These are phyloP conservation scores for Tarsius wallacei DNA, from an alignment of 2,797 vertebrate genomes.

Conservation along the genomic window DNA sequence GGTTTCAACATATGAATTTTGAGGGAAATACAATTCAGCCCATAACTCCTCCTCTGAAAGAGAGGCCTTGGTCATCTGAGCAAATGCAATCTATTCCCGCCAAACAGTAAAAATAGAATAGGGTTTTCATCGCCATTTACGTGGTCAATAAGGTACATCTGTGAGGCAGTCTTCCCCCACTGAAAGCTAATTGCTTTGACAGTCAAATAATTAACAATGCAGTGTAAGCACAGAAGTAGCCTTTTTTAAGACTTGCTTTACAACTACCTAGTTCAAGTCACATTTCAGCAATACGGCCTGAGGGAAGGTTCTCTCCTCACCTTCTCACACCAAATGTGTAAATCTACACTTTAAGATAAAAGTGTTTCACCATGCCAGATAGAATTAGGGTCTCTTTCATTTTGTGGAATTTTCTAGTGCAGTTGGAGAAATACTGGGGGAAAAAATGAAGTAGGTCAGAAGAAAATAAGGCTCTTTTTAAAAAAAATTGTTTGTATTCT, in stretches of 20 bases:
- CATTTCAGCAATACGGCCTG: background rate
- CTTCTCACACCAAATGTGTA: background rate
- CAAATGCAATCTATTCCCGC: background rate
- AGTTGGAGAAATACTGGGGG: background rate
- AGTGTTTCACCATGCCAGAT: background rate
- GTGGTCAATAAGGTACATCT: background rate
- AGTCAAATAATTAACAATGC: background rate
- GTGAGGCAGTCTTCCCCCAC: background rate
- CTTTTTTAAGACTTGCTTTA: background rate
- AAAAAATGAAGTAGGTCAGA: background rate
- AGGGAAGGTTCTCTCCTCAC: background rate
- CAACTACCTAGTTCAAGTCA: background rate
- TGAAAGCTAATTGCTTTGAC: background rate
- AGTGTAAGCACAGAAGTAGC: background rate
- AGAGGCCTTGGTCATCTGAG: background rate
- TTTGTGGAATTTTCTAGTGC: background rate
- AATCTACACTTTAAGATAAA: background rate
- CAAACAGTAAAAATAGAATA: background rate
- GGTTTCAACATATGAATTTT: background rate
- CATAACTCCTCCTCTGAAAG: background rate
- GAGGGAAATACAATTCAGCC: background rate
- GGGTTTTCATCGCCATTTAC: background rate
- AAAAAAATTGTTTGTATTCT: too few relatives aligned
- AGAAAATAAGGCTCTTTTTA: background rate
- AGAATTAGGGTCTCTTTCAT: slow-evolving; percentile 8